Conservation (phyloP, 1,140 invertebrate species). For the Propsilocerus akamusi region DNA sequence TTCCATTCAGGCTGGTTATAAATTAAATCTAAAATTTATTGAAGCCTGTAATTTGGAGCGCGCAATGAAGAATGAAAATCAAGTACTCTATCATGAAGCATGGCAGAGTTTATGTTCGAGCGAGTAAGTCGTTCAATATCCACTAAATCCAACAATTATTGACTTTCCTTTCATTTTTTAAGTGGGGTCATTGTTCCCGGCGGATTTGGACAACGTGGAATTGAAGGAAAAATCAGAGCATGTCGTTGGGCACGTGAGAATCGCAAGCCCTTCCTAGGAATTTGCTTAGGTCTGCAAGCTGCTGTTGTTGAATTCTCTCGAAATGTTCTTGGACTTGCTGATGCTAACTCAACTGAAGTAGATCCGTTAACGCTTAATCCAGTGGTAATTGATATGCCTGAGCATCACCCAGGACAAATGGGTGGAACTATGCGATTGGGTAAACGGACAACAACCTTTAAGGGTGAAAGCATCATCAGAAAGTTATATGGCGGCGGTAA, state of each 20-base stretch:
- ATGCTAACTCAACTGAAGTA: constrained; percentile 81
- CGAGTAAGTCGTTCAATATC: no score
- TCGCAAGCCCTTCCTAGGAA: constrained; percentile 80
- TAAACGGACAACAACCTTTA: constrained; percentile 71
- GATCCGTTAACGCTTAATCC: constrained; percentile 49
- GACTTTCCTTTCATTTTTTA: constrained; percentile 28
- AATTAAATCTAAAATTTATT: constrained; percentile 76
- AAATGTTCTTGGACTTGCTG: constrained; percentile 57
- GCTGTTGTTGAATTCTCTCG: constrained; percentile 94
- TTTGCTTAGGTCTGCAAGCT: constrained; percentile 93
- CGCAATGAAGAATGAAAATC: constrained; percentile 45
- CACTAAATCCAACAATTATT: neutral
- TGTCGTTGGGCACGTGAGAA: constrained; percentile 84
- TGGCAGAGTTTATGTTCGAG: constrained; percentile 82
- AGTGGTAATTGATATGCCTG: constrained; percentile 96
- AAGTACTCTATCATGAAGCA: constrained; percentile 78
- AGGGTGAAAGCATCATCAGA: constrained; percentile 35
- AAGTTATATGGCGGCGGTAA: constrained; percentile 70
- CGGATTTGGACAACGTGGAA: constrained; percentile 89
- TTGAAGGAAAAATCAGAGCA: constrained; percentile 91
- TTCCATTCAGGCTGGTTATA: constrained; percentile 61
- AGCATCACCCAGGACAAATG: constrained; percentile 81
- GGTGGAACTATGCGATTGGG: constrained; percentile 98
- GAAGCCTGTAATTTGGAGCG: constrained; percentile 80
- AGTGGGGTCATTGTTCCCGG: constrained; percentile 92